A percentile compares a stretch with the other conserved stretches of the same genome.
Conservation (phyloP, 2,888 invertebrate species). For the Orthosia gothica region DNA sequence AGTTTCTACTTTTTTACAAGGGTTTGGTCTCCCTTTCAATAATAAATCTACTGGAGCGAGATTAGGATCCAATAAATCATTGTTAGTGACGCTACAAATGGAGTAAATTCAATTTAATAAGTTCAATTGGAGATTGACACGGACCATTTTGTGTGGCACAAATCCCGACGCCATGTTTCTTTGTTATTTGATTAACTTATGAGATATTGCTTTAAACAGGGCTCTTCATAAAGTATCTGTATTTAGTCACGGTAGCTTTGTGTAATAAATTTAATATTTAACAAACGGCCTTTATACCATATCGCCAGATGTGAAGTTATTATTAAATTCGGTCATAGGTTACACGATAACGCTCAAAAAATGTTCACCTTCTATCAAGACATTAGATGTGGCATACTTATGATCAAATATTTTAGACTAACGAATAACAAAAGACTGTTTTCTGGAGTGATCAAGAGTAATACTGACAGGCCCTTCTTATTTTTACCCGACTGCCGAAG, state of each 20-base stretch:
- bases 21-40: conserved; percentile 5
- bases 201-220: conserved; percentile 67
- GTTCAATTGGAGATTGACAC: conserved; percentile 88
- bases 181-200: conserved; percentile 77
- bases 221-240: conserved; percentile 52
- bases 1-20: neutral
- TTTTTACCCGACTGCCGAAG: no score
- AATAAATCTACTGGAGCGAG: conserved; percentile 14
- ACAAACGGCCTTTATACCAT: conserved; percentile 31
- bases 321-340: conserved; percentile 48
- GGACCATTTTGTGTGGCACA: conserved; percentile 79
- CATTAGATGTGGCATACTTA: neutral
- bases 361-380: conserved; percentile 43
- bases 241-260: conserved; percentile 43
- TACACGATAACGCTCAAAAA: conserved; percentile 37
- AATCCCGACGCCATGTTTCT: conserved; percentile 77
- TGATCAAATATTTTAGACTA: conserved; percentile 3
- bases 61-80: conserved; percentile 80
- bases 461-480: neutral
- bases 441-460: conserved; percentile 1
- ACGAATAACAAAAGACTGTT: neutral
- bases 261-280: conserved; percentile 22
- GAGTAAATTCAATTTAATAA: conserved; percentile 86
- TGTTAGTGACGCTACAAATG: conserved; percentile 76
- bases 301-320: conserved; percentile 34